Percentiles rank a stretch among this genome's conserved stretches.
Conservation (phyloP, 2,888 invertebrate genomes). For the Scaptomyza cyrtandrae region DNA sequence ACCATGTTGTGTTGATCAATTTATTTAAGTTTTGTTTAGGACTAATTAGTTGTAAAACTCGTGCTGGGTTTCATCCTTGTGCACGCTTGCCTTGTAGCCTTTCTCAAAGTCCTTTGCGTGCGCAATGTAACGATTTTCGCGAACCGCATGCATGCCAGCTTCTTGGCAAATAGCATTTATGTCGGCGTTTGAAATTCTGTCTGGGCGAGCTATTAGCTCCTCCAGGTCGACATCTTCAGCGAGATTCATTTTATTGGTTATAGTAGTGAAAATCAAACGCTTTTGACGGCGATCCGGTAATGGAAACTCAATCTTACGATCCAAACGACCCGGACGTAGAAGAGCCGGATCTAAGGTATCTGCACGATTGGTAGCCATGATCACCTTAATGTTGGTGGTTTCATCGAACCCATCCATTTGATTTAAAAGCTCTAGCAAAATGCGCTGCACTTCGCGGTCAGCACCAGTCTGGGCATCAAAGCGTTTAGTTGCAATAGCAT, state of each 20-base stretch:
- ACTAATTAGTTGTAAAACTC: conserved; percentile 98
- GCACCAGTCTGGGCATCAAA: conserved; percentile 99
- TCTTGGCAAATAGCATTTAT: conserved; percentile 99
- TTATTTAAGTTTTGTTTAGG: background rate
- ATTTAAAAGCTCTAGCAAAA: conserved; percentile 97
- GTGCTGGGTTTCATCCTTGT: conserved; percentile 97
- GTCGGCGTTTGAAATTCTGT: conserved; percentile 99
- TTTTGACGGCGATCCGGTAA: conserved; percentile 95
- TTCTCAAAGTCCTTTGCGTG: conserved; percentile 99
- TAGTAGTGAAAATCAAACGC: conserved; percentile 98
- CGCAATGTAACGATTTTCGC: conserved; percentile 99
- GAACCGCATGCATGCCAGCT: conserved; percentile 99
- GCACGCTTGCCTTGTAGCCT: conserved; percentile 99
- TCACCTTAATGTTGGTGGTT: conserved; percentile 99
- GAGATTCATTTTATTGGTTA: conserved; percentile 98
- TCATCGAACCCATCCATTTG: conserved; percentile 99
- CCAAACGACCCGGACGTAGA: conserved; percentile 91
- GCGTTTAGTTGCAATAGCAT: conserved; percentile 99
- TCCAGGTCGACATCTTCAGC: conserved; percentile 99
- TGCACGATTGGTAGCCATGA: conserved; percentile 98
- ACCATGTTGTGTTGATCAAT: background rate
- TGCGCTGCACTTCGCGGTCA: conserved; percentile 99
- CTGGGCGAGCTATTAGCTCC: conserved; percentile 98
- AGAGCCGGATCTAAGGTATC: conserved; percentile 98
- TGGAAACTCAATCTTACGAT: conserved; percentile 99